Percentiles rank a stretch among this genome's conserved stretches.
phyloP scores from a whole-genome alignment of 2,113 vertebrate species.

The Python bivittatus region DNA sequence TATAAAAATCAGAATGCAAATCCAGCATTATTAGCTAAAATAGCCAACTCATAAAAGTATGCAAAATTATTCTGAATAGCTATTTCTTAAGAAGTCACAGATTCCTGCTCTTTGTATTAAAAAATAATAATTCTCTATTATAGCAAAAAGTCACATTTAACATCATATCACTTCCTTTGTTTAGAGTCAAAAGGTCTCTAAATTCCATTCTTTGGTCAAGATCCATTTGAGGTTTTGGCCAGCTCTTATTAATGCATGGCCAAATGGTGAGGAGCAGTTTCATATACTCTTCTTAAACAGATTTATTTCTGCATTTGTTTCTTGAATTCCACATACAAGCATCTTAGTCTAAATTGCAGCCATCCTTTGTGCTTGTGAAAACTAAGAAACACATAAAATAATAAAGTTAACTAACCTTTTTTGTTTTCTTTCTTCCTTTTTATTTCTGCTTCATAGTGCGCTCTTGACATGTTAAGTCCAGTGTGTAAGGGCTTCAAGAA shows the following conservation, averaged over 20 bases:
- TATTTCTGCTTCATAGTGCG: slow-evolving; percentile 86
- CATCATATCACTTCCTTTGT: not conserved
- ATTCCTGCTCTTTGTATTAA: not conserved
- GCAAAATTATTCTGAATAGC: not conserved
- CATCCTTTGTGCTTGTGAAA: not conserved
- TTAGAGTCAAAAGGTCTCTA: not conserved
- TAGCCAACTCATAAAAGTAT: not conserved
- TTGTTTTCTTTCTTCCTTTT: slow-evolving; percentile 82
- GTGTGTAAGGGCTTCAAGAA: slow-evolving; percentile 85
- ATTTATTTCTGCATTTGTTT: not conserved
- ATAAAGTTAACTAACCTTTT: slow-evolving; percentile 71
- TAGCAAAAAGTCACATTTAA: not conserved
- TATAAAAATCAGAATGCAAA: not conserved
- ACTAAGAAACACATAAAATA: not conserved
- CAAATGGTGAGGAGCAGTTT: not conserved
- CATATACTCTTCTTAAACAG: too few relatives aligned
- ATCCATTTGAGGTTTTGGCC: not conserved
- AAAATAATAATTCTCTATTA: not conserved
- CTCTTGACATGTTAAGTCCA: slow-evolving; percentile 88
- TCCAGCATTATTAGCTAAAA: not conserved
- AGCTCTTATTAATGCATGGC: not conserved
- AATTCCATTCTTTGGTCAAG: not conserved
- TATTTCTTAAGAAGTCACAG: not conserved
- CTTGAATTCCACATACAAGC: not conserved
- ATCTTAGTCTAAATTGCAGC: slow-evolving; percentile 10